Evolutionary conservation across 1,140 invertebrate genomes (phyloP).

Genomic region (Brachionus manjavacas): DNA sequence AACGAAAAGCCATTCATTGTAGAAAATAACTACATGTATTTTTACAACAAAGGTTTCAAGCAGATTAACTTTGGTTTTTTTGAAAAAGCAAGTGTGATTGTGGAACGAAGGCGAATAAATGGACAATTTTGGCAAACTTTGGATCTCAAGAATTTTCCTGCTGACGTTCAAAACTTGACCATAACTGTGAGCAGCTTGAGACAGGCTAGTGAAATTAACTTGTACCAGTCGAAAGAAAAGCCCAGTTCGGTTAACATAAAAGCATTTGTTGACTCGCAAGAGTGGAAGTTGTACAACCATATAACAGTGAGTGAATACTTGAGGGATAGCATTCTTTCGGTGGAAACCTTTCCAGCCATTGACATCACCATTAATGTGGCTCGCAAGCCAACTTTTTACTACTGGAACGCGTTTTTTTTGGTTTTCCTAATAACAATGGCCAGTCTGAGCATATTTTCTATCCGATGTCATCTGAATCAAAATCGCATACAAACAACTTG

Average conservation of each 20-base stretch:
- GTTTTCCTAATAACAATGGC: slow-evolving; percentile 9
- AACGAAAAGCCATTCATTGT: slow-evolving; percentile 8
- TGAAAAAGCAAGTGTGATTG: slow-evolving; percentile 8
- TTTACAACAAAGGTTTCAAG: not conserved
- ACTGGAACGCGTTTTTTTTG: slow-evolving; percentile 29
- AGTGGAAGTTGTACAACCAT: slow-evolving; percentile 35
- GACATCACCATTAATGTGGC: slow-evolving; percentile 2
- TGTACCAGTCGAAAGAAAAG: not conserved
- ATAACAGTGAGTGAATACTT: not conserved
- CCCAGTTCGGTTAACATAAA: not conserved
- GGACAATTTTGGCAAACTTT: slow-evolving; percentile 31
- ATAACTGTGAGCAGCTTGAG: not conserved
- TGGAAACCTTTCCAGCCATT: not conserved
- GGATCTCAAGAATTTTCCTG: slow-evolving; percentile 10
- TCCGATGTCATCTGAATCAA: slow-evolving; percentile 43
- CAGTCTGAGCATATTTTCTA: slow-evolving; percentile 32
- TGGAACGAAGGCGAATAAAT: slow-evolving; percentile 13
- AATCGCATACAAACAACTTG: slow-evolving; percentile 46
- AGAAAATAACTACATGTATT: slow-evolving; percentile 1
- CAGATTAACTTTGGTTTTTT: not conserved
- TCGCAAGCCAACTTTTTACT: slow-evolving; percentile 16
- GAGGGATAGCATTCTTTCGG: not conserved
- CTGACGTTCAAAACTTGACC: slow-evolving; percentile 32
- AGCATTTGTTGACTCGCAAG: slow-evolving; percentile 25
- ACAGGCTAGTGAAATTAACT: not conserved